Evolutionary conservation across 2,113 vertebrate genomes (phyloP).

Genomic region (Cervus canadensis): DNA sequence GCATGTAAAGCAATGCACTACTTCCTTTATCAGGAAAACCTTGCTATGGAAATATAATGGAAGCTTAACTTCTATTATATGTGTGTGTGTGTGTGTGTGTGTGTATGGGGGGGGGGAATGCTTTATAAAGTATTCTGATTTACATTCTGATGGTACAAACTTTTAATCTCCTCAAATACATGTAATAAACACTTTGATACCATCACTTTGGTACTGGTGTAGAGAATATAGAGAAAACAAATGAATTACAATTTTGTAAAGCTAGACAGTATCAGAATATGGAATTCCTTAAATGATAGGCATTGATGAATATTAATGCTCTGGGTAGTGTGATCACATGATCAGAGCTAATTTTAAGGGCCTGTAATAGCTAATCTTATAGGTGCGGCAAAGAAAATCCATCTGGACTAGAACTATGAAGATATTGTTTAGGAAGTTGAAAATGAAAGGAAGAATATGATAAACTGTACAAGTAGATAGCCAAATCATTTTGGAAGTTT

Average conservation of each 20-base stretch:
- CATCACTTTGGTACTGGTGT: background rate
- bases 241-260: background rate
- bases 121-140: background rate
- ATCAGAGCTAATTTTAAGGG: background rate
- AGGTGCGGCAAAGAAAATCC: background rate
- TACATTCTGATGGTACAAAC: background rate
- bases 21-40: too few species aligned
- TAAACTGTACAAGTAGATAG: background rate
- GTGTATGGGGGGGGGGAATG: background rate
- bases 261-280: background rate
- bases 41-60: too few species aligned
- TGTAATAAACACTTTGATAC: background rate
- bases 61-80: too few species aligned
- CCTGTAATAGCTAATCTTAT: background rate
- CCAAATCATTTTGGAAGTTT: background rate
- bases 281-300: background rate
- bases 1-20: too few species aligned
- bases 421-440: background rate
- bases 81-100: too few species aligned
- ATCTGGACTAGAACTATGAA: background rate
- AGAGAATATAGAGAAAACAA: background rate
- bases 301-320: background rate
- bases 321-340: background rate
- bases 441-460: background rate
- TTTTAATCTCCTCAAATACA: background rate